Evolutionary conservation across 2,113 vertebrate species (phyloP), one percentile per base, ranked within the genome.

Genomic region (Orcinus orca): DNA sequence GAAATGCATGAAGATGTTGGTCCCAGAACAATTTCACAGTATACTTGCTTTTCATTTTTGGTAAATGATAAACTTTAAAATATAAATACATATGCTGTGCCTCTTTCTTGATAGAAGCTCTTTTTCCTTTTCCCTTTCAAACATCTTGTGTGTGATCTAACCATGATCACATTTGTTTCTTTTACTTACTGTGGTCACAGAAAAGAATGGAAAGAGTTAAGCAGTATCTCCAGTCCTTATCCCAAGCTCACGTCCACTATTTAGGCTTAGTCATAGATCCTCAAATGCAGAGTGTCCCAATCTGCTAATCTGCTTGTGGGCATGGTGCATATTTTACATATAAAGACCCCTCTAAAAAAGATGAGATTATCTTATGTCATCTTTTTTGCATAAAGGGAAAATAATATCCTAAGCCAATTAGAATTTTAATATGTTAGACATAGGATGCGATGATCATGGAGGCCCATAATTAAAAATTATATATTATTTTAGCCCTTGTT

Each of bases 1-100:
- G 90, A 96, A 88, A 53, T 79, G 8, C 47, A 88, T 94, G 94
- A 76, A 38, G 92, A 83, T 95, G 70, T 55, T 76, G 23, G 44
- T 94, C 95, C 93, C 90, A 91, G 36, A n/a, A 88, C 68, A 82
- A 62, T 38, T 88, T 79, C 80, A 92, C 29, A 96, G 47, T 93
- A 82, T 68, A 74, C 89, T 74, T 95, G 73, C 18, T 89, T 97
- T 88, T 97, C 58, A 68, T 84, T 93, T 71, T 26, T 97, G 50
- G 67, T 79, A 29, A 76, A 94, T 71, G n/a, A 44, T 96, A 90
- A 87, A 74, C 38, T 93, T 83, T 58, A 53, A 88, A 81, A 84
- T 79, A 90, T 33, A 86, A 88, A 89, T 68, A 80, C n/a, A 74
- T 41, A 81, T 70, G 14, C 71, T 83, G 2, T 70, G 15, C 8